Conservation (phyloP, 2,797 vertebrate species). For the Cheirogaleus major region DNA sequence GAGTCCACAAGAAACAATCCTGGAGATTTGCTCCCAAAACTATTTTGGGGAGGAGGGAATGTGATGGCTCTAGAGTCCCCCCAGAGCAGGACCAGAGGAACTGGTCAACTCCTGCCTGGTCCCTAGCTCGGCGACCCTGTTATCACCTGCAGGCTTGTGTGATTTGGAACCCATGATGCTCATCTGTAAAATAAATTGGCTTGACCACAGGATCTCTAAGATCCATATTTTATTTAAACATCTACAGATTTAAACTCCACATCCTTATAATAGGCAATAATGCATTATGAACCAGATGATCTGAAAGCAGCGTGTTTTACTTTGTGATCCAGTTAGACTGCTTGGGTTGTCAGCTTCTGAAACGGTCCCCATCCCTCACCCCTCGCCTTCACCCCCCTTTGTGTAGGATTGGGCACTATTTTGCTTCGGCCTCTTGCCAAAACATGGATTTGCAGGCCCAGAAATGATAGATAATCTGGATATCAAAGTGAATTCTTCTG, state of each 20-base stretch:
- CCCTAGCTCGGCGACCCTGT: neutral
- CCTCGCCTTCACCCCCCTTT: neutral
- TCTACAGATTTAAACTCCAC: neutral
- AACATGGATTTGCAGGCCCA: neutral
- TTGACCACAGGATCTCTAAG: neutral
- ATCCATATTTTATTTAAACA: neutral
- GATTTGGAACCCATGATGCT: neutral
- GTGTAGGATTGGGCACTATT: neutral
- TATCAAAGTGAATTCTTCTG: neutral
- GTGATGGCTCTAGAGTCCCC: neutral
- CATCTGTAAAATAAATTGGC: neutral
- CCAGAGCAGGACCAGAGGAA: neutral
- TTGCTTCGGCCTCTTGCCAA: neutral
- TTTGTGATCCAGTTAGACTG: neutral
- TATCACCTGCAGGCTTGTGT: neutral
- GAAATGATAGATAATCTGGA: neutral
- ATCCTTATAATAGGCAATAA: neutral
- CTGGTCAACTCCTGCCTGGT: neutral
- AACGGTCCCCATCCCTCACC: fast-evolving
- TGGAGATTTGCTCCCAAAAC: neutral
- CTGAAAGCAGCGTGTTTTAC: neutral
- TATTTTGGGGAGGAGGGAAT: neutral
- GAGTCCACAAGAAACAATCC: neutral
- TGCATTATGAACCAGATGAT: neutral
- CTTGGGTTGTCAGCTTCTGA: neutral